Percentiles rank a stretch among this genome's conserved stretches.
phyloP scores from a whole-genome alignment of 2,113 vertebrate species.

The Marmota monax region DNA sequence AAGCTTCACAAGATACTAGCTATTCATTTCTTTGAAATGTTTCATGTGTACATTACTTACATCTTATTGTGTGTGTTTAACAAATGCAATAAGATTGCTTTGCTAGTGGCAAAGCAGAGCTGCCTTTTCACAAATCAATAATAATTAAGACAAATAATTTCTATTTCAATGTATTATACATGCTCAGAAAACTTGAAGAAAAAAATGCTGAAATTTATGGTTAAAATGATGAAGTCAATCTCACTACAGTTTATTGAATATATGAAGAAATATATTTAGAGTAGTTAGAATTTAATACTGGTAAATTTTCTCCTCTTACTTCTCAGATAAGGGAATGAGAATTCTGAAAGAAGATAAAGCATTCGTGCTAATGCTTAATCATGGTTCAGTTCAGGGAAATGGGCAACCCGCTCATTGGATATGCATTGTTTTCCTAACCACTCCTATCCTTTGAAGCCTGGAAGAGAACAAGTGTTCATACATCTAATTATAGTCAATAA shows the following conservation, averaged over 20 bases:
- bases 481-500: neutral
- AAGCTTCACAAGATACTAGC: slow-evolving; percentile 39
- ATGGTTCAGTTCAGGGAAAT: neutral
- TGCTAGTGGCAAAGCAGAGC: neutral
- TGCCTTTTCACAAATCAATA: slow-evolving; percentile 63
- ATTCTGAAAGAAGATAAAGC: neutral
- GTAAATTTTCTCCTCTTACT: neutral
- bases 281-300: slow-evolving; percentile 23
- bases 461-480: neutral
- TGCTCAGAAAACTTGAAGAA: neutral
- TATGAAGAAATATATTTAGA: slow-evolving; percentile 44
- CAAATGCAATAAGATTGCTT: slow-evolving; percentile 57
- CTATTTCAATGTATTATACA: slow-evolving; percentile 7
- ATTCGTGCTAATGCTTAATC: neutral
- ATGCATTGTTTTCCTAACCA: neutral
- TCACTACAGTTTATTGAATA: slow-evolving; percentile 28
- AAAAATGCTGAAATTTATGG: slow-evolving; percentile 50
- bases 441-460: neutral
- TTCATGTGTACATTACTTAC: slow-evolving; percentile 71
- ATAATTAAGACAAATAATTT: slow-evolving; percentile 63
- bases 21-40: slow-evolving; percentile 79
- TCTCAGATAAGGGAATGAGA: neutral
- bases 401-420: neutral
- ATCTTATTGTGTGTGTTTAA: slow-evolving; percentile 71
- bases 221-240: neutral